These are phyloP conservation scores for Slavum lentiscoides DNA, from an alignment of 2,888 invertebrate genomes.

Conservation along the genomic window DNA sequence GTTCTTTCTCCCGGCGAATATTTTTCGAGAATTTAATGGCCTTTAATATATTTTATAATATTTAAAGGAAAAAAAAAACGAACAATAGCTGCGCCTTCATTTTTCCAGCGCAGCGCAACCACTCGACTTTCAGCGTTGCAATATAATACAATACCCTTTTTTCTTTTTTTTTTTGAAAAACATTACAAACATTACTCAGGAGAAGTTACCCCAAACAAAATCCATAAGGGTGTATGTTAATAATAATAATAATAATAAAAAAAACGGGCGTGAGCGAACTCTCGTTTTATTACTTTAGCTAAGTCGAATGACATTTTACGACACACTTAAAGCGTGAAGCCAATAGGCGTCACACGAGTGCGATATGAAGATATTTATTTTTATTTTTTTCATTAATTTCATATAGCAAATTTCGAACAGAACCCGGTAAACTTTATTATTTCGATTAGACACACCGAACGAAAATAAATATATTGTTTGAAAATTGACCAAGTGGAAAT, in stretches of 20 bases:
- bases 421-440: not conserved
- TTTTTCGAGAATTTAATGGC: constrained; percentile 19
- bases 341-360: not conserved
- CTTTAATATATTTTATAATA: constrained; percentile 14
- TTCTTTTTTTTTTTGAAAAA: constrained; percentile 18
- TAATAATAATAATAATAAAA: constrained; percentile 16
- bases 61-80: not conserved
- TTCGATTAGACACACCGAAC: not conserved
- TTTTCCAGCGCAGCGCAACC: constrained; percentile 10
- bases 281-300: constrained; percentile 40
- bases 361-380: not conserved
- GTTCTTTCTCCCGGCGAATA: not conserved
- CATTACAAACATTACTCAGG: constrained; percentile 24
- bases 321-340: constrained; percentile 12
- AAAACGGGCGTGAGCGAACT: not conserved
- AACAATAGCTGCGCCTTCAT: constrained; percentile 18
- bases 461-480: not conserved
- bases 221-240: constrained; percentile 18
- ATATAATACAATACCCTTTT: not conserved
- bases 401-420: not conserved
- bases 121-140: constrained; percentile 13
- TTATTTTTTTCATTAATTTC: constrained; percentile 3
- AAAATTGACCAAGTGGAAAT: not conserved
- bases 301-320: constrained; percentile 36
- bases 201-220: constrained; percentile 29